Base-by-base conservation (phyloP, 2,888 invertebrate species). In the Perithous albicinctus region DNA sequence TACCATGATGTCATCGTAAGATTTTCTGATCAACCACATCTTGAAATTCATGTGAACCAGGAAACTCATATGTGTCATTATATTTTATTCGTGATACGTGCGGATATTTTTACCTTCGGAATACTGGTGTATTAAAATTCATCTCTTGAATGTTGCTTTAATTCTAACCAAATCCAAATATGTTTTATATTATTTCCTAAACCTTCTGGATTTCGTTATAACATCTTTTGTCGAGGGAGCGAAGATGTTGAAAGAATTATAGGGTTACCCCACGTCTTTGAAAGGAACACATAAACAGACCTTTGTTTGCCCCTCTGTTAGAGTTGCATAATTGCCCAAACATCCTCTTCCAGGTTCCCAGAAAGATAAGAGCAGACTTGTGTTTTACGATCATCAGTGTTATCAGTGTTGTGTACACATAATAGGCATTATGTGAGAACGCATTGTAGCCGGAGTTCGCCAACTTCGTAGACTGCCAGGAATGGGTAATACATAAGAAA, bases 311-410 rank as follows among this genome's bases (percentile, higher is more conserved):
- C 38, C 38, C 26, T n/a, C 10, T 46, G 43, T 3, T 12, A 20
- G 20, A 32, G 35, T 70, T 75, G 63, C 69, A 74, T 63, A 73
- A 78, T 73, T 51, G 54, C 63, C 63, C 46, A 64, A 54, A 80
- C 35, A 74, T 75, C 74, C 74, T 56, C 18, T 56, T 63, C 48
- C 15, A 26, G 12, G 51, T 23, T 23, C 38, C 7, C 20, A 0
- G 18, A 4, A 15, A 63, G 63, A 77, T 77, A 54, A 63, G 70
- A 54, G 20, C 10, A 38, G 20, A 2, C 23, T 15, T 20, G 51
- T 15, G 32, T 63, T 48, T 77, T 43, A 63, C 41, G 41, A 63
- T 63, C 41, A 38, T 51, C 61, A 15, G 18, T 38, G 41, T 18
- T 54, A 70, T 77, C 29, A 15, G 48, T 56, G 26, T 63, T 69